These are phyloP conservation scores for Sylvilagus floridanus DNA, from an alignment of 2,797 vertebrate species.

Conservation along the genomic window DNA sequence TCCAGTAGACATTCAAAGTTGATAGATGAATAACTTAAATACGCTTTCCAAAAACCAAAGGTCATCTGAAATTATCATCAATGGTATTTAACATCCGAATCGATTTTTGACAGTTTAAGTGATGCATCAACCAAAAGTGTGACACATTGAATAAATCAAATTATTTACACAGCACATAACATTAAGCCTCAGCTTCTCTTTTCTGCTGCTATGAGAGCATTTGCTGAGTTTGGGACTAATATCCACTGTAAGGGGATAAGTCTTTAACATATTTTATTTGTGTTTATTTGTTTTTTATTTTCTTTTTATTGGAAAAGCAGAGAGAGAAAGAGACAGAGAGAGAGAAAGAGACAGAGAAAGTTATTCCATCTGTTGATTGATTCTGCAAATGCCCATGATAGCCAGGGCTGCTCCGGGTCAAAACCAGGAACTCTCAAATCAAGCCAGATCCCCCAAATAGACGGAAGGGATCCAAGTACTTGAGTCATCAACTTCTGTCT, in stretches of 20 bases:
- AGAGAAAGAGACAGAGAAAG: no score
- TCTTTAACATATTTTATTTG: no score
- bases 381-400: no score
- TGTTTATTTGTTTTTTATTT: no score
- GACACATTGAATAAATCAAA: conserved; percentile 39
- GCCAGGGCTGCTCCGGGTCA: no score
- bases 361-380: no score
- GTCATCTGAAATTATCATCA: conserved; percentile 49
- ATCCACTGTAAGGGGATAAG: not conserved
- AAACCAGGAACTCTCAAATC: no score
- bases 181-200: conserved; percentile 9
- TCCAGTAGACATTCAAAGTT: conserved; percentile 1
- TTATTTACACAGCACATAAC: not conserved
- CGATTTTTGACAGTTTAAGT: conserved; percentile 34
- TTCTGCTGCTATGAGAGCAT: not conserved
- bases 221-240: not conserved
- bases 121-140: not conserved
- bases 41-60: conserved; percentile 61
- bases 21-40: conserved; percentile 49
- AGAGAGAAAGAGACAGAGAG: no score
- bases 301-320: no score
- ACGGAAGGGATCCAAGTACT: no score
- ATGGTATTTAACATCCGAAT: conserved; percentile 60
- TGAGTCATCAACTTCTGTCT: no score
- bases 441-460: no score